Base-by-base conservation (phyloP, 2,113 vertebrate species). In the Onychorhynchus coronatus region DNA sequence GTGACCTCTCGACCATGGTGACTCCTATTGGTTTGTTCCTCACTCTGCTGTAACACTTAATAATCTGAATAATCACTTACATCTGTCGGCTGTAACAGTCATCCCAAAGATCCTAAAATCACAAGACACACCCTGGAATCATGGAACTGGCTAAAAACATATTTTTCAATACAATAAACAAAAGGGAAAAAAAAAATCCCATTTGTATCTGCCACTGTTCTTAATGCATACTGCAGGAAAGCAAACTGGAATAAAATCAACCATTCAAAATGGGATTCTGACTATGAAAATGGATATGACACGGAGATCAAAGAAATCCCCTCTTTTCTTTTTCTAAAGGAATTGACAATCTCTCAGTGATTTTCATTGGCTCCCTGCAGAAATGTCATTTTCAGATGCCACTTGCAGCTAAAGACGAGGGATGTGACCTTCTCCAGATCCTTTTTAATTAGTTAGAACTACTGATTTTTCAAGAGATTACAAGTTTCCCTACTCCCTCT, bases 391-490 rank as follows among this genome's bases (percentile, higher is more conserved):
- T 86, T 73, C 59, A 84, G 42, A 59, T 66, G 11, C 44, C 68
- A 55, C 35, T 20, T 70, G 63, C 50, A 93, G 55, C 47, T 67
- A 3, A 62, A 83, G n/a, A 66, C 0, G 0, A 47, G 9, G 30
- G 63, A 58, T 58, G 8, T 2, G 6, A 72, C 39, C 62, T 79
- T 58, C 63, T 73, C 52, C 39, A 75, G 6, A 27, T 41, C 23
- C 28, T 35, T 77, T 61, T 19, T 30, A 70, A 80, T 76, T 82
- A 50, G 12, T 31, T 9, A 65, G 16, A 77, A 83, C 63, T 19
- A 58, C 14, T 39, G 63, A 79, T 74, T 92, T 96, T 56, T 67
- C 42, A 70, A 37, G 49, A 94, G 53, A 44, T 75, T 12, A 52
- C 39, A 31, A 12, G 8, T 33, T 85, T 72, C 31, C n/a, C n/a